phyloP scores from a whole-genome alignment of 2,888 invertebrate species.

The Rotaria macrura region DNA sequence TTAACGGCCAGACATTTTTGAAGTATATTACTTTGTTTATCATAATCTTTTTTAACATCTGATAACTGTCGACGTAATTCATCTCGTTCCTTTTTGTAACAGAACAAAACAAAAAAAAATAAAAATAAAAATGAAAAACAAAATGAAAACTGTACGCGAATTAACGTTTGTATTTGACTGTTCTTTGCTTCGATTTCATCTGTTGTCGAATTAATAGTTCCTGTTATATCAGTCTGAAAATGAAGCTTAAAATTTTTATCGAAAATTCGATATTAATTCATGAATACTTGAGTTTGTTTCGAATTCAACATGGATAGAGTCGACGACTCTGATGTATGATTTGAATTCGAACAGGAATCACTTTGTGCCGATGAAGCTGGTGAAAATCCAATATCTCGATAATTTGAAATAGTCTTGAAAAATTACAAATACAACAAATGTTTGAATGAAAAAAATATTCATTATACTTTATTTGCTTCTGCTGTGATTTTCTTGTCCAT shows the following conservation, averaged over 20 bases:
- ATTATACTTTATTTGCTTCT: neutral
- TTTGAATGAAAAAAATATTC: neutral
- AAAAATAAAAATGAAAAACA: no score
- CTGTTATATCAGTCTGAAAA: neutral
- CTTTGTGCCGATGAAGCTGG: slow-evolving; percentile 1
- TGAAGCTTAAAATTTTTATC: neutral
- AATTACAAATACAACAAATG: no score
- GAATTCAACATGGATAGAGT: neutral
- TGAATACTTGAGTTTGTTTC: neutral
- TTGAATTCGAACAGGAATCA: slow-evolving; percentile 32
- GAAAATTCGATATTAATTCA: no score
- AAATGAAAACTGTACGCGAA: neutral
- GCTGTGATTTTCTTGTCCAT: neutral
- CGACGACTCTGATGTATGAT: slow-evolving; percentile 12
- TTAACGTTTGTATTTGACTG: slow-evolving; percentile 15
- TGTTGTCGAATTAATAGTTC: neutral
- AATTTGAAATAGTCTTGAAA: neutral
- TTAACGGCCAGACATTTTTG: slow-evolving; percentile 33
- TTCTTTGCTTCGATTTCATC: neutral
- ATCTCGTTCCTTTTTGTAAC: slow-evolving; percentile 29
- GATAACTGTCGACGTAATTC: slow-evolving; percentile 27
- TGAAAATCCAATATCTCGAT: neutral
- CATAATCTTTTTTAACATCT: slow-evolving; percentile 26
- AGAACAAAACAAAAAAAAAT: no score
- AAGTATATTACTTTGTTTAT: slow-evolving; percentile 28